These are phyloP conservation scores for Florisuga fusca DNA, from an alignment of 2,797 vertebrate species.

Conservation along the genomic window DNA sequence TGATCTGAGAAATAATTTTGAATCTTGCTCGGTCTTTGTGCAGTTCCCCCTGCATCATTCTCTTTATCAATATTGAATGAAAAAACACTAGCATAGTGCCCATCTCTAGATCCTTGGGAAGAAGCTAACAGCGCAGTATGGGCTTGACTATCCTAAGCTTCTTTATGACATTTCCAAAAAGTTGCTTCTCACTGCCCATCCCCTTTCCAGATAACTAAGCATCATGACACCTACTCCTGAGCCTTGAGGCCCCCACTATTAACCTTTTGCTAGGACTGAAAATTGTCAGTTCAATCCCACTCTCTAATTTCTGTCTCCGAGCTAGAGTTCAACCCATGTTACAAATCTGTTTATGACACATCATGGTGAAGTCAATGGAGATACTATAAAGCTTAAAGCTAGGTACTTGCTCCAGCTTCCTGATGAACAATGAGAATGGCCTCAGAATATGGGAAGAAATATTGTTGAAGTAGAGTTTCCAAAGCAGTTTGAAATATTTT, in stretches of 20 bases:
- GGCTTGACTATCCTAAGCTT: not conserved
- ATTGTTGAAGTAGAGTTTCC: not conserved
- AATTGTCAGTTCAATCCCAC: conserved; percentile 20
- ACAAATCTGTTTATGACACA: not conserved
- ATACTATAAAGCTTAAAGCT: not conserved
- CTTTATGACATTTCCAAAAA: not conserved
- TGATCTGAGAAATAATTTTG: not conserved
- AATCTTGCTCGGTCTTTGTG: not conserved
- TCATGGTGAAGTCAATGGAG: not conserved
- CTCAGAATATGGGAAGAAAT: not conserved
- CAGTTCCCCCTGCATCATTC: not conserved
- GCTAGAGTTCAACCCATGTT: conserved; percentile 13
- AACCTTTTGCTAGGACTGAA: conserved; percentile 27
- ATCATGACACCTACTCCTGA: not conserved
- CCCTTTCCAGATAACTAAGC: not conserved
- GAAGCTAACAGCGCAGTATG: not conserved
- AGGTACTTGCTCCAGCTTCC: not conserved
- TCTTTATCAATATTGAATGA: not conserved
- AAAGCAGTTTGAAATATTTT: not conserved
- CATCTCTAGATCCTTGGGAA: not conserved
- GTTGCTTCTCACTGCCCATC: not conserved
- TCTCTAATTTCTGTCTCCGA: conserved; percentile 3
- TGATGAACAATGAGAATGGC: not conserved
- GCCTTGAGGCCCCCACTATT: not conserved
- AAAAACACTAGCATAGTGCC: not conserved